Percentiles rank a stretch among this genome's conserved stretches.
Evolutionary conservation across 2,797 vertebrate genomes (phyloP).

Genomic region (Pantherophis alleghaniensis): DNA sequence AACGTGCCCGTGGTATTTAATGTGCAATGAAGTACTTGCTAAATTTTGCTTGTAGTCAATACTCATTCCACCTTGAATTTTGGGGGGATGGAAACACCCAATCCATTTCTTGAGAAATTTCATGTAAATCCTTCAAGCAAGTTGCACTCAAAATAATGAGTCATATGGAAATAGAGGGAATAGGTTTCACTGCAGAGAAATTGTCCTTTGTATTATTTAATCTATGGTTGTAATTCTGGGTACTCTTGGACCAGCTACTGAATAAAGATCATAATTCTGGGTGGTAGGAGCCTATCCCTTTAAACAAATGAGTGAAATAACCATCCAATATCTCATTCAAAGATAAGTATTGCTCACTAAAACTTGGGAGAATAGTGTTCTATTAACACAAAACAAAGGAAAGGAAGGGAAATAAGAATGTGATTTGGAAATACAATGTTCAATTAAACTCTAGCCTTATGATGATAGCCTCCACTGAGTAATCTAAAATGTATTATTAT

Average conservation of each 20-base stretch:
- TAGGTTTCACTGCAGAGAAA: not conserved
- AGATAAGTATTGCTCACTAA: not conserved
- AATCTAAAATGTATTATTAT: slow-evolving; percentile 6
- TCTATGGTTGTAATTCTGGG: not conserved
- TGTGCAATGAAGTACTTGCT: not conserved
- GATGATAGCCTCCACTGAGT: slow-evolving; percentile 1
- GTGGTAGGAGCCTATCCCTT: not conserved
- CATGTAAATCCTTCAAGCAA: not conserved
- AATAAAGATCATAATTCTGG: not conserved
- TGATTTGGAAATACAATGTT: slow-evolving; percentile 6
- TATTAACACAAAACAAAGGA: not conserved
- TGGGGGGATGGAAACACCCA: not conserved
- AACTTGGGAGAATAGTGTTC: not conserved
- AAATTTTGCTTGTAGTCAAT: not conserved
- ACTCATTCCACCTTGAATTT: not conserved
- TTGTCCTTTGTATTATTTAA: not conserved
- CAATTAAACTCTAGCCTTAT: not conserved
- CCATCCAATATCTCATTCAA: not conserved
- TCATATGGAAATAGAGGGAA: not conserved
- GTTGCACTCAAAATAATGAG: not conserved
- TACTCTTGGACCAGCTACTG: not conserved
- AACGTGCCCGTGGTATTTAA: not conserved
- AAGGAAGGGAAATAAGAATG: not conserved
- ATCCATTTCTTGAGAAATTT: not conserved
- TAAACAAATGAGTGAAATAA: not conserved